phyloP scores from a whole-genome alignment of 2,797 vertebrate genomes.

The Echiichthys vipera region DNA sequence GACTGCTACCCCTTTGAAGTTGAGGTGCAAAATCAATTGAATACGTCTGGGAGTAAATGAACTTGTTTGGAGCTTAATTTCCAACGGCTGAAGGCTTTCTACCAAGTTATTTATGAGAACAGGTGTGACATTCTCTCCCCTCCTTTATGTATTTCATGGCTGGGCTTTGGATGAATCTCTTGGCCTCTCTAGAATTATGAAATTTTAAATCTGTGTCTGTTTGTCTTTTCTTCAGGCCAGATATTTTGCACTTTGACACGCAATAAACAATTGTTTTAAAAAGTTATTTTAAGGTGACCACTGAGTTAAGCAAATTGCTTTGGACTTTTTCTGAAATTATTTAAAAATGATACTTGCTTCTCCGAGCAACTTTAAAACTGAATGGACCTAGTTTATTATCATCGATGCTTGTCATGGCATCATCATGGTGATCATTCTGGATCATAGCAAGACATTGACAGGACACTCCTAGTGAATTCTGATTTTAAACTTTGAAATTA shows the following conservation, averaged over 20 bases:
- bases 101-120: slow-evolving; percentile 67
- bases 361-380: slow-evolving; percentile 1
- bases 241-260: neutral
- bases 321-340: neutral
- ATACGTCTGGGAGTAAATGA: slow-evolving; percentile 80
- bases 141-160: slow-evolving; percentile 26
- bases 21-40: slow-evolving; percentile 83
- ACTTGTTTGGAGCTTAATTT: slow-evolving; percentile 84
- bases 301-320: slow-evolving; percentile 15
- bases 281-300: neutral
- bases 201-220: slow-evolving; percentile 23
- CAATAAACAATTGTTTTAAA: slow-evolving; percentile 1
- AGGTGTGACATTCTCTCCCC: slow-evolving; percentile 50
- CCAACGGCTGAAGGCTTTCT: slow-evolving; percentile 72
- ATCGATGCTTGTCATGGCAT: slow-evolving; percentile 20
- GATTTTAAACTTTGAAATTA: slow-evolving; percentile 24
- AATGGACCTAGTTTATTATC: slow-evolving; percentile 17
- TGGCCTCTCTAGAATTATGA: slow-evolving; percentile 15
- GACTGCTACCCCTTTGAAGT: slow-evolving; percentile 78
- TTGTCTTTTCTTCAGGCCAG: slow-evolving; percentile 19
- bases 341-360: neutral
- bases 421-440: slow-evolving; percentile 22
- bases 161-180: slow-evolving; percentile 20
- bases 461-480: slow-evolving; percentile 10
- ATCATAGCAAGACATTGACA: slow-evolving; percentile 45